Base-by-base conservation (phyloP, 1,140 invertebrate genomes). In the Eupristina koningsbergeri region DNA sequence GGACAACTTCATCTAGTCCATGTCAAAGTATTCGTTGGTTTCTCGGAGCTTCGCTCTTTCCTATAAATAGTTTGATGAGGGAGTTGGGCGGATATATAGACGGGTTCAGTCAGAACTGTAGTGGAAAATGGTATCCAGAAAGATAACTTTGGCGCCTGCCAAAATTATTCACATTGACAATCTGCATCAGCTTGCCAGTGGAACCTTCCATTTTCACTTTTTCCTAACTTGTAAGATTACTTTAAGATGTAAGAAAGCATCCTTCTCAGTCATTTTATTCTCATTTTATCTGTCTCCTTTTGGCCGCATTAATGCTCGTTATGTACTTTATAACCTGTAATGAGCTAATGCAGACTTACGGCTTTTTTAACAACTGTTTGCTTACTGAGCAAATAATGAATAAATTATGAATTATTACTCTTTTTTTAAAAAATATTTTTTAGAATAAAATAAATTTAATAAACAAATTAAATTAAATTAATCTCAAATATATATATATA, bases 51-150 rank as follows among this genome's bases (percentile, higher is more conserved):
- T 41, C 13, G 2, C 71, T 29, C 17, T 26, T 13, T 15, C 45
- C 45, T 75, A 75, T 75, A 75, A 75, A 75, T 75, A 75, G 45
- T 75, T 34, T 58, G 45, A 75, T 75, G 73, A 50, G 47, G 45
- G 41, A 29, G 71, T 47, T 74, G 31, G 19, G 17, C 31, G 34
- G 31, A 19, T 63, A 19, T 69, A 69, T 6, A 17, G 31, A 17
- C 13, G 19, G 8, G 17, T n/a, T n/a, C n/a, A n/a, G n/a, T n/a
- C n/a, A n/a, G n/a, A n/a, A n/a, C n/a, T n/a, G n/a, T 69, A 3
- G 17, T 0, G 69, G n/a, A 26, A 8, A 13, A 26, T 26, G 22
- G 36, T 47, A 29, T 74, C 41, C 71, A 29, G 41, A 74, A 47
- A 74, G 71, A 74, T 13, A 29, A 41, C 67, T 15, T n/a, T 26